Evolutionary conservation across 2,113 vertebrate species (phyloP), one percentile per base, ranked within the genome.

Genomic region (Aspidoscelis tigris): DNA sequence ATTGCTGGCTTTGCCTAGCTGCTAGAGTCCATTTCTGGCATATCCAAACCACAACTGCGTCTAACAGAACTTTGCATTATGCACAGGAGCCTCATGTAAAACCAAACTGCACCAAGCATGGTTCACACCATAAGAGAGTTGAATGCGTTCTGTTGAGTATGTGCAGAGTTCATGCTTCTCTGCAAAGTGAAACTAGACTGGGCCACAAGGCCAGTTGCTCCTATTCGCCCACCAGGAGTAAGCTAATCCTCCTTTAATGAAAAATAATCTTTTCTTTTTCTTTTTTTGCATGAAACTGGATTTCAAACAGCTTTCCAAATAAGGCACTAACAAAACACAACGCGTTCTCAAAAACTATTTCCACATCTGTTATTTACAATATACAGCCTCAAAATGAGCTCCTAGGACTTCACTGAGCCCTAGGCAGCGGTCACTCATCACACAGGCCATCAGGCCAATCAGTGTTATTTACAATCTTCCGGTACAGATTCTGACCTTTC

Each of bases 401-500:
- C 39, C 39, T 18, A 73, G 47, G 24, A 41, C 71, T 73, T 73
- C 43, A 44, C 43, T 44, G 39, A 21, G 41, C 14, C 24, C 44
- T 50, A 6, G 44, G 16, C 21, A 50, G 44, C 5, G 50, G 12
- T 26, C 22, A 75, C 47, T 22, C 20, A 24, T 81, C 41, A 84
- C 78, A 26, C 21, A 47, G 41, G 43, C 43, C 6, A n/a, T 4
- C 43, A 26, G 43, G 47, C 47, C 47, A 50, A 22, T 10, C 43
- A 50, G 21, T 50, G 11, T 22, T n/a, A 21, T 14, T 47, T 47
- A 11, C 22, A 75, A 75, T 22, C 24, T 47, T 82, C 75, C 71
- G 41, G 4, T 18, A 53, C 33, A 82, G 73, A 78, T 66, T 86
- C 8, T n/a, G 88, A 44, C 1, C 82, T n/a, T 43, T 81, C 24